Conservation (phyloP, 2,888 invertebrate genomes). For the Mesorhabditis spiculigera region DNA sequence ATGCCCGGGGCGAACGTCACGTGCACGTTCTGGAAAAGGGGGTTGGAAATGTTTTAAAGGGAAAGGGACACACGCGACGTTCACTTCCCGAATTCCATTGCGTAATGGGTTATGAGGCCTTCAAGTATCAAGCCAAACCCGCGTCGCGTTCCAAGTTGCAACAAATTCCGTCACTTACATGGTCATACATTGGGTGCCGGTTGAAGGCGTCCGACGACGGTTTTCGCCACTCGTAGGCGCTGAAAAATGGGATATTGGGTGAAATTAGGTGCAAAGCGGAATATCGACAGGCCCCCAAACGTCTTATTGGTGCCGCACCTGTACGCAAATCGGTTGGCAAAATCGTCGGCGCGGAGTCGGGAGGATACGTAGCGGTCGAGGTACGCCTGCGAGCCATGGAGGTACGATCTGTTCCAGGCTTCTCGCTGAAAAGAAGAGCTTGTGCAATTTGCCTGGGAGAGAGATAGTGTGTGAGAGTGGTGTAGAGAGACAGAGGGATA, state of each 20-base stretch:
- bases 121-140: no score
- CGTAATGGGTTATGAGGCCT: no score
- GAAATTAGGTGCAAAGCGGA: no score
- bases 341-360: constrained; percentile 53
- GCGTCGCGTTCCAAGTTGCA: no score
- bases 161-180: constrained; percentile 5
- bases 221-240: constrained; percentile 56
- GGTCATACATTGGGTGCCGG: constrained; percentile 51
- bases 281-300: no score
- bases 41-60: background rate
- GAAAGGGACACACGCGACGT: no score
- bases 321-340: constrained; percentile 53
- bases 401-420: constrained; percentile 32
- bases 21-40: constrained; percentile 19
- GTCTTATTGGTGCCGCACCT: constrained; percentile 9
- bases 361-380: constrained; percentile 53
- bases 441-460: constrained; percentile 18
- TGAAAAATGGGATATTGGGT: constrained; percentile 9
- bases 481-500: no score
- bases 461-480: background rate
- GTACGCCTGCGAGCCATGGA: constrained; percentile 53
- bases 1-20: constrained; percentile 31
- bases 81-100: no score
- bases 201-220: constrained; percentile 56
- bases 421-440: constrained; percentile 20